Base-by-base conservation (phyloP, 2,888 invertebrate species). In the Drosophila lutescens region DNA sequence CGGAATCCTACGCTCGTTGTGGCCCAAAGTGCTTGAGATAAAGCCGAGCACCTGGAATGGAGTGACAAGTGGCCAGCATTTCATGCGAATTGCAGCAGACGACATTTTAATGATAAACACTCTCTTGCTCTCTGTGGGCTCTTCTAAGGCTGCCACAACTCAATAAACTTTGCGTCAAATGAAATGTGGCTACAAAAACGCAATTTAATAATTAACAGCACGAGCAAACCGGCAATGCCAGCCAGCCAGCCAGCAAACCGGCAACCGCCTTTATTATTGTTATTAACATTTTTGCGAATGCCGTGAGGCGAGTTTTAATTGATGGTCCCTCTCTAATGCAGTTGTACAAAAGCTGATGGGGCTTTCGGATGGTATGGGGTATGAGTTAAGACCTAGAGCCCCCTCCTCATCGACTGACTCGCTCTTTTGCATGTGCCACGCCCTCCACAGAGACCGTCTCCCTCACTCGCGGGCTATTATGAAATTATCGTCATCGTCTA, bases 161-260 rank as follows among this genome's bases (percentile, higher is more conserved):
- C 83, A 84, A 84, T 84, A 84, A 87, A 85, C 73, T 86, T 82
- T 78, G 88, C 79, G 69, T 69, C 86, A 75, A 72, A 77, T 86
- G 68, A 88, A 88, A 88, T 80, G 79, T 83, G 76, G 88, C 88
- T 72, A 85, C 86, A 80, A 87, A 85, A 84, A 85, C 88, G 84
- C 89, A 85, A 88, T 88, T 89, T 86, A 89, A 85, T 88, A 85
- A 85, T 85, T 89, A 85, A 83, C 83, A 83, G 79, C 82, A 69
- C 44, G 63, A 56, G 70, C 47, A 56, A 17, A 3, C 30, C 15
- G 54, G 58, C 57, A 49, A 32, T 46, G 30, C 50, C 86, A 80
- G 69, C 80, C 23, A 36, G 9, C 40, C 15, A 40, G 38, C 40
- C 15, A 40, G 38, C n/a, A 40, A 7, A 32, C 51, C 55, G 20